Percentiles rank a stretch among this genome's conserved stretches.
These are phyloP conservation scores for Spodoptera picta DNA, from an alignment of 2,888 invertebrate species.

Conservation along the genomic window DNA sequence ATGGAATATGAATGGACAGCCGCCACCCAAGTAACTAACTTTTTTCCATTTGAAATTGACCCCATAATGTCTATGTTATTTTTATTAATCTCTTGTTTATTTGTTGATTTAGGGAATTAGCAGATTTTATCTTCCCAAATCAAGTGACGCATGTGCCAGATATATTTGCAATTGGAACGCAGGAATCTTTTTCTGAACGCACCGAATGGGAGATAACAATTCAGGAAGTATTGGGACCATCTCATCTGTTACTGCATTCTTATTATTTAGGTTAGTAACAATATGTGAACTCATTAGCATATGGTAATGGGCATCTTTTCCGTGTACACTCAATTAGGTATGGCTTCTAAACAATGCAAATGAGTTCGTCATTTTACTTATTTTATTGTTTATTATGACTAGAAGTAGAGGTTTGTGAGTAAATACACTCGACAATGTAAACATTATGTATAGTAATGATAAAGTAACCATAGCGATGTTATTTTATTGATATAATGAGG, in stretches of 20 bases:
- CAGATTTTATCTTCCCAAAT: conserved; percentile 96
- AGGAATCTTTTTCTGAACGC: conserved; percentile 96
- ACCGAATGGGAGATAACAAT: conserved; percentile 96
- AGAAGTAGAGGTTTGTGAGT: not conserved
- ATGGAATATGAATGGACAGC: conserved; percentile 99
- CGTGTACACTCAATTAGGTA: conserved; percentile 10
- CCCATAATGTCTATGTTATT: no score
- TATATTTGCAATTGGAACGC: conserved; percentile 97
- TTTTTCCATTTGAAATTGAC: not conserved
- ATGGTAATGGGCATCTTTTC: conserved; percentile 10
- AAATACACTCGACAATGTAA: not conserved
- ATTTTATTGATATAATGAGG: no score
- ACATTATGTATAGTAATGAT: not conserved
- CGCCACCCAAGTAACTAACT: conserved; percentile 91
- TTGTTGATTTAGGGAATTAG: conserved; percentile 90
- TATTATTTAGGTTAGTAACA: conserved; percentile 91
- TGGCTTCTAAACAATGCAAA: conserved; percentile 2
- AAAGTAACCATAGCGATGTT: not conserved
- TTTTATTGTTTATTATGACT: conserved; percentile 10
- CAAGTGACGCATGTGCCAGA: conserved; percentile 96
- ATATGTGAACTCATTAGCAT: conserved; percentile 15
- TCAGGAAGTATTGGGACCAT: conserved; percentile 97
- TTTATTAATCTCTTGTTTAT: conserved; percentile 16
- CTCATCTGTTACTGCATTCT: conserved; percentile 96
- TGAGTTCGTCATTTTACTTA: not conserved